Base-by-base conservation (phyloP, 2,888 invertebrate species). In the Dysmachus trigonus region DNA sequence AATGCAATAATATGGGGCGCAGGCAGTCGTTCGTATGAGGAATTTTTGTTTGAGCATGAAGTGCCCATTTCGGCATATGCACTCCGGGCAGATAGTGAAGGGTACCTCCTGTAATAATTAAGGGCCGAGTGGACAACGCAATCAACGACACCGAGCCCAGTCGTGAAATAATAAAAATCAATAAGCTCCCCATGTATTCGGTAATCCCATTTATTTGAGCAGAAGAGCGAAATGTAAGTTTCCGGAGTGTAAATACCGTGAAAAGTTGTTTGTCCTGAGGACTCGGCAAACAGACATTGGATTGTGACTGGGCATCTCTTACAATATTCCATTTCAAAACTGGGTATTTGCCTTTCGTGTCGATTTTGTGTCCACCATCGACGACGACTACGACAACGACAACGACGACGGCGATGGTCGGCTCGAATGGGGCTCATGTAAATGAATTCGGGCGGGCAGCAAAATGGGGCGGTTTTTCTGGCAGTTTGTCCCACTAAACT, bases 281-380 rank as follows among this genome's bases (percentile, higher is more conserved):
- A 53, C 53, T 81, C 33, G 31, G 81, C 53, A 81, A 81, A 81
- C 81, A 81, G 53, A 81, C 81, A 81, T 31, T 62, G 81, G 41
- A 83, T 83, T 83, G 83, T 83, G 72, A 83, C 83, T 51, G 41
- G 72, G 83, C 83, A 83, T 83, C 83, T 83, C 72, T 83, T 83
- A 83, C 83, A 72, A 83, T 72, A 83, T 83, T 83, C 83, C 83
- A 83, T 83, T 83, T 83, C 83, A 83, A 83, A 72, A 72, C 83
- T 83, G 41, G 41, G 71, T 83, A 72, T 83, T 83, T 83, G 83
- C 83, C 47, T 72, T 83, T 83, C 83, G 83, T 83, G 83, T 72
- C 83, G 72, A 83, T 83, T 83, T 83, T 83, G 83, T 72, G 83
- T 72, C 72, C 72, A 83, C 83, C 27, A 83, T 41, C n/a, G 38